Conservation (phyloP, 2,888 invertebrate genomes). For the Limnephilus lunatus region DNA sequence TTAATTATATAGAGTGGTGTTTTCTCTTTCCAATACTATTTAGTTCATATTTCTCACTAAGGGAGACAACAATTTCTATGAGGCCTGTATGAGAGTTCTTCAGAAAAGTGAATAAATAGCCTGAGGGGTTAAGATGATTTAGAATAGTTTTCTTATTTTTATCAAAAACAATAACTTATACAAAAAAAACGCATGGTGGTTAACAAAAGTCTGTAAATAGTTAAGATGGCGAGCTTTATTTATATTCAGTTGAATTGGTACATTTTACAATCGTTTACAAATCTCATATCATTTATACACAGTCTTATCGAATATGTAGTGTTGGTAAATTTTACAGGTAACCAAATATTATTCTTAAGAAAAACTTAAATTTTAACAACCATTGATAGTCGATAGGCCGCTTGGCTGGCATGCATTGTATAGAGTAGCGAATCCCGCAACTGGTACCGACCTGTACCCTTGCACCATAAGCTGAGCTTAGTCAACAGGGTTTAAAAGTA, state of each 20-base stretch:
- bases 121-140: background rate
- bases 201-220: background rate
- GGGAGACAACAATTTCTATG: no score
- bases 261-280: background rate
- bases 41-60: no score
- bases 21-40: no score
- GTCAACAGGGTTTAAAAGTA: background rate
- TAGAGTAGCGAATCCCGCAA: background rate
- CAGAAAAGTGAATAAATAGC: no score
- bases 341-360: background rate
- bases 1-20: no score
- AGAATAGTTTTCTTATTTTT: background rate
- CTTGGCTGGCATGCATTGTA: background rate
- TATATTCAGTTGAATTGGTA: background rate
- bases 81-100: no score
- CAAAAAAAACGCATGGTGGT: background rate
- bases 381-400: background rate
- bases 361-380: background rate
- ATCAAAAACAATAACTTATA: background rate
- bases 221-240: background rate
- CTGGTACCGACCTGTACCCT: background rate
- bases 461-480: background rate
- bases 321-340: background rate
- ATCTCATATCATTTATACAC: background rate
- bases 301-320: background rate